These are phyloP conservation scores for Oreochromis tanganicae DNA, from an alignment of 2,113 vertebrate species.

Conservation along the genomic window DNA sequence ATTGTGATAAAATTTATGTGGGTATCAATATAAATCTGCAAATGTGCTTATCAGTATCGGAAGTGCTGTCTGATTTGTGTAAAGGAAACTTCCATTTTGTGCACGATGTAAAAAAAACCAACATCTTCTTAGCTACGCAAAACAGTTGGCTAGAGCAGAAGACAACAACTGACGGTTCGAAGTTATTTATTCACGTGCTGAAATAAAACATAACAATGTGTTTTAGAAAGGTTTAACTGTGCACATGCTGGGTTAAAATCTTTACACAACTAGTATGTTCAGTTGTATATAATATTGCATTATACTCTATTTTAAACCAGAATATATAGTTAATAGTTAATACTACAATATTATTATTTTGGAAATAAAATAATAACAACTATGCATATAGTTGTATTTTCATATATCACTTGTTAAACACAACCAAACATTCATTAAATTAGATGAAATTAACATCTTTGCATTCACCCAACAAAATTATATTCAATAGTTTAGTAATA, in stretches of 20 bases:
- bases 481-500: too few relatives aligned
- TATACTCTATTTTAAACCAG: neutral
- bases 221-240: neutral
- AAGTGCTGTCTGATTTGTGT: neutral
- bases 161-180: neutral
- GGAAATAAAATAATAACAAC: neutral
- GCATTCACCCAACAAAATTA: neutral
- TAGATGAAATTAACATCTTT: neutral
- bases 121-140: too few relatives aligned
- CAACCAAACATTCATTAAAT: neutral
- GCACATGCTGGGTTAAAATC: neutral
- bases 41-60: neutral
- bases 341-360: neutral
- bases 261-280: accelerated
- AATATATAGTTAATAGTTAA: neutral
- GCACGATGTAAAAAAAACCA: neutral
- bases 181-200: neutral
- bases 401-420: neutral
- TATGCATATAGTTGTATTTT: neutral
- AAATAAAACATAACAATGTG: neutral
- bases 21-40: neutral
- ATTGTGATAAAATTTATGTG: neutral
- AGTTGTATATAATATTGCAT: neutral
- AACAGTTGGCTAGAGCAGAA: neutral
- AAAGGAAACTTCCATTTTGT: neutral